These are phyloP conservation scores for Gila robusta DNA, from an alignment of 2,797 vertebrate genomes.

Conservation along the genomic window DNA sequence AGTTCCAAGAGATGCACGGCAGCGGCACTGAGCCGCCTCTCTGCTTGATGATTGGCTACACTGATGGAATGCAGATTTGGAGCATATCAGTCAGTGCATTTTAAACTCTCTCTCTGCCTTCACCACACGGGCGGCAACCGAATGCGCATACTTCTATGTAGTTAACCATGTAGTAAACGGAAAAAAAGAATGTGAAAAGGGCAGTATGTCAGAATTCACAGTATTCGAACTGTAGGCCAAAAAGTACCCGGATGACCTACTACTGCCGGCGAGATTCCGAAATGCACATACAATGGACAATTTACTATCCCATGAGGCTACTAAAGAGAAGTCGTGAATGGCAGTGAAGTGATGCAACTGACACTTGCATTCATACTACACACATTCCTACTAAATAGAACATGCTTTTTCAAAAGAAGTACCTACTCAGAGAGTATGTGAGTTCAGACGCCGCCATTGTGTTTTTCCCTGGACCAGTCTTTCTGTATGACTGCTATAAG, in stretches of 20 bases:
- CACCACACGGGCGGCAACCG: too few relatives aligned
- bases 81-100: constrained; percentile 90
- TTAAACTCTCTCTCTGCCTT: background rate
- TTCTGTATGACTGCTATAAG: background rate
- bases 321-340: background rate
- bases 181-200: background rate
- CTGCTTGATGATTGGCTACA: constrained; percentile 93
- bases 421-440: background rate
- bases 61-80: constrained; percentile 98
- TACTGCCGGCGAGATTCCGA: background rate
- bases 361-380: background rate
- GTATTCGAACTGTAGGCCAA: background rate
- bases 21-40: constrained; percentile 90
- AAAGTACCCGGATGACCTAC: background rate
- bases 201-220: background rate
- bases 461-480: background rate
- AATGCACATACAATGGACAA: background rate
- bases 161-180: too few relatives aligned
- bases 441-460: background rate
- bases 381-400: background rate
- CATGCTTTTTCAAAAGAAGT: background rate
- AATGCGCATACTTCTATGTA: background rate
- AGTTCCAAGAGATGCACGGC: constrained; percentile 92
- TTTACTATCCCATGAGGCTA: background rate
- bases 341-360: background rate